Percentiles rank a stretch among this genome's conserved stretches.
Conservation (phyloP, 2,113 vertebrate genomes). For the Potamarius usumacintae region DNA sequence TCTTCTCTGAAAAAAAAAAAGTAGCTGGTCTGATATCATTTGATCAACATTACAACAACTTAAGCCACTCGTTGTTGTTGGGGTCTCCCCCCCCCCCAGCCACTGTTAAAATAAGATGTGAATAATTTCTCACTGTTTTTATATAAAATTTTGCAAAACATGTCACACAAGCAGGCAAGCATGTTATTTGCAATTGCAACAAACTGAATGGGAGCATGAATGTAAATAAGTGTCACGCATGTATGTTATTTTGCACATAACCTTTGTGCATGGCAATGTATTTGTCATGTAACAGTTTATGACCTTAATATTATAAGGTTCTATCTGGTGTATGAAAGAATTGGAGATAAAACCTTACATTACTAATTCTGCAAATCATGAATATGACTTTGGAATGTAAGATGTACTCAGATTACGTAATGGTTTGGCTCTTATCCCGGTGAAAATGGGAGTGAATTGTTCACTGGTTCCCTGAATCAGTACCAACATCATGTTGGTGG, state of each 20-base stretch:
- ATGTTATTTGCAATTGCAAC: not conserved
- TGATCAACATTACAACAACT: not conserved
- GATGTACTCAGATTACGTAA: not conserved
- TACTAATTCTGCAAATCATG: not conserved
- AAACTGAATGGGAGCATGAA: not conserved
- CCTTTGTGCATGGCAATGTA: not conserved
- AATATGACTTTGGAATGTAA: not conserved
- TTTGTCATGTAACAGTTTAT: not conserved
- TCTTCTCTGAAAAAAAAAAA: not conserved
- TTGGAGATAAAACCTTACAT: not conserved
- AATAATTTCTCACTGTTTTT: not conserved
- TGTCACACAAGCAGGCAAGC: not conserved
- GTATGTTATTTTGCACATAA: not conserved
- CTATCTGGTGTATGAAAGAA: not conserved
- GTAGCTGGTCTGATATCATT: not conserved
- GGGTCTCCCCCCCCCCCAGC: too few relatives aligned
- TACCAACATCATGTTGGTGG: slow-evolving; percentile 4
- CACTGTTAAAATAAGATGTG: not conserved
- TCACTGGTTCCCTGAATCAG: not conserved
- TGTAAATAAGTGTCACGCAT: not conserved
- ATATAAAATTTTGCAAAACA: not conserved
- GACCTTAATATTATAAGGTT: not conserved
- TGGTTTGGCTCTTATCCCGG: not conserved
- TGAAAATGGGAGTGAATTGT: not conserved
- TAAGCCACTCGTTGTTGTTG: not conserved